A percentile compares a stretch with the other conserved stretches of the same genome.
phyloP scores from a whole-genome alignment of 1,140 invertebrate species.

The Pogonus chalceus region DNA sequence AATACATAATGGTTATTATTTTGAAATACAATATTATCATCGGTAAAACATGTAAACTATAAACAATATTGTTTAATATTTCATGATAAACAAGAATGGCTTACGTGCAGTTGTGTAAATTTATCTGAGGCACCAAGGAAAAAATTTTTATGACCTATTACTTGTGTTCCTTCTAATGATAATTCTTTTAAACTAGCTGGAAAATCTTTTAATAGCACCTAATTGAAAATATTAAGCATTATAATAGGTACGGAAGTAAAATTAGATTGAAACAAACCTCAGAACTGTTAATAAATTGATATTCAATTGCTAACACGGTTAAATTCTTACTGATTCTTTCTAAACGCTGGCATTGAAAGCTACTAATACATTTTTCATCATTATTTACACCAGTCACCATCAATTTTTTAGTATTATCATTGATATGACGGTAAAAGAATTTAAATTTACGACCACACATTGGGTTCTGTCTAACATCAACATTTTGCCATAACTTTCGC shows the following conservation, averaged over 20 bases:
- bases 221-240: neutral
- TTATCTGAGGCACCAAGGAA: neutral
- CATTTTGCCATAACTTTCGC: neutral
- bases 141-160: neutral
- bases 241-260: too few species aligned
- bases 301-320: neutral
- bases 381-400: neutral
- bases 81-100: too few species aligned
- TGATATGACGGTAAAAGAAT: neutral
- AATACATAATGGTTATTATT: too few species aligned
- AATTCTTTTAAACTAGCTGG: neutral
- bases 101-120: neutral
- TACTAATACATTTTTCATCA: too few species aligned
- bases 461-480: neutral
- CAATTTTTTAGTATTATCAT: neutral
- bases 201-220: neutral
- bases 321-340: neutral
- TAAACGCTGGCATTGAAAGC: too few species aligned
- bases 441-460: neutral
- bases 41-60: too few species aligned
- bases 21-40: too few species aligned
- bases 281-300: neutral
- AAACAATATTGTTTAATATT: too few species aligned
- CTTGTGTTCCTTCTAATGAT: neutral
- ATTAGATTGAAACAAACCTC: neutral